phyloP scores from a whole-genome alignment of 30 jellyfish, hydroid and myxozoan genomes.

The Turritopsis dohrnii region DNA sequence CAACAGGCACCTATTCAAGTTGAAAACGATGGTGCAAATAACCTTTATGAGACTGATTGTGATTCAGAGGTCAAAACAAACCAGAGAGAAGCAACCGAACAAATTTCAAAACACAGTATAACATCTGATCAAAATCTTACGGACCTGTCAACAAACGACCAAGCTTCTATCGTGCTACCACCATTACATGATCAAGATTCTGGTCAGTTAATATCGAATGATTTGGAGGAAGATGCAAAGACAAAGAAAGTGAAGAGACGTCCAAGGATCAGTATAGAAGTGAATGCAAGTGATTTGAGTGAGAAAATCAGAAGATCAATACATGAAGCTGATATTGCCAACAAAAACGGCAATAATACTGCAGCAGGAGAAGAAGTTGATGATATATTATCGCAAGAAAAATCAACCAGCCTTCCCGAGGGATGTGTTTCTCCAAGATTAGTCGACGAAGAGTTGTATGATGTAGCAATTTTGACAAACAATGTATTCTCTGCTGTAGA shows the following conservation, averaged over 20 bases:
- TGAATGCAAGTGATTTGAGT: slow-evolving; percentile 1
- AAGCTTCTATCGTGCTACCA: too few relatives aligned
- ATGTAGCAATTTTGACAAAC: background rate
- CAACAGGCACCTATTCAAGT: background rate
- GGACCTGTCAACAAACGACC: too few relatives aligned
- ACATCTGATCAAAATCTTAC: background rate
- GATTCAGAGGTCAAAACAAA: background rate
- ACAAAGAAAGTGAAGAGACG: background rate
- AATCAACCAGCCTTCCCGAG: background rate
- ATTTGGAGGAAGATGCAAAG: background rate
- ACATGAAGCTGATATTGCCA: background rate
- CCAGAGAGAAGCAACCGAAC: background rate
- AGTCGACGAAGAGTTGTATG: background rate
- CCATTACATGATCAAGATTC: background rate
- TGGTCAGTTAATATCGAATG: background rate
- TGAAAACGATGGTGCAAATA: background rate
- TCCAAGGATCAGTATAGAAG: slow-evolving; percentile 10
- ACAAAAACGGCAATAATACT: background rate
- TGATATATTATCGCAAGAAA: background rate
- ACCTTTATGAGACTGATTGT: background rate
- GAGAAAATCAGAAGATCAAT: slow-evolving; percentile 18
- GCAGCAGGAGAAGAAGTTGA: background rate
- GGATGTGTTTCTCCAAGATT: background rate
- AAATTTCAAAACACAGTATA: background rate
- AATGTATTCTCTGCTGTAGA: background rate